Percentiles rank a stretch among this genome's conserved stretches.
These are phyloP conservation scores for Nothobranchius furzeri DNA, from an alignment of 2,113 vertebrate species.

Conservation along the genomic window DNA sequence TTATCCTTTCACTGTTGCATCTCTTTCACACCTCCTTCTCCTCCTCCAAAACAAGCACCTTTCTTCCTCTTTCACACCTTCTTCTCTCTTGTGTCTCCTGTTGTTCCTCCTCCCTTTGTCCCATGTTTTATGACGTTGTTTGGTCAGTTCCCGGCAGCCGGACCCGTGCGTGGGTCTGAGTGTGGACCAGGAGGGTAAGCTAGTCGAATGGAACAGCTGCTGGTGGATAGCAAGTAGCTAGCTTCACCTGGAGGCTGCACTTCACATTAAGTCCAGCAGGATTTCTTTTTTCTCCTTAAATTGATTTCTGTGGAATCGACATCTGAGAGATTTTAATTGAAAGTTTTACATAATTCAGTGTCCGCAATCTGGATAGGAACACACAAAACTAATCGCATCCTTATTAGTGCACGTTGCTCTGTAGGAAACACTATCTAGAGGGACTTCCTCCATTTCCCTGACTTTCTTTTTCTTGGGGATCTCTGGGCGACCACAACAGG, in stretches of 20 bases:
- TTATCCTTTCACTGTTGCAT: slow-evolving; percentile 1
- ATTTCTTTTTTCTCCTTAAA: too few species aligned
- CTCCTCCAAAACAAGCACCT: slow-evolving; percentile 11
- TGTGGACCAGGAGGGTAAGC: slow-evolving; percentile 40
- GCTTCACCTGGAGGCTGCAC: slow-evolving; percentile 19
- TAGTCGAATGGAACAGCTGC: slow-evolving; percentile 53
- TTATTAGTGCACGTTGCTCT: too few species aligned
- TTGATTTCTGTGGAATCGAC: too few species aligned
- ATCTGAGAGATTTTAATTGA: too few species aligned
- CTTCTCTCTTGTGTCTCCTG: slow-evolving; percentile 7
- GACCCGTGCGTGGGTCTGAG: slow-evolving; percentile 2
- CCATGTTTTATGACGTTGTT: slow-evolving; percentile 37
- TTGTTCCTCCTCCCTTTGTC: slow-evolving; percentile 30
- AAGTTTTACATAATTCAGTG: too few species aligned
- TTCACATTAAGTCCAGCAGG: too few species aligned
- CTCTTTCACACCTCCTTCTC: slow-evolving; percentile 8
- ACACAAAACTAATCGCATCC: too few species aligned
- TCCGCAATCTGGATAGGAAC: too few species aligned
- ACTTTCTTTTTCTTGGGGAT: too few species aligned
- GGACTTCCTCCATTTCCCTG: too few species aligned
- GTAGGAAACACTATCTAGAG: too few species aligned
- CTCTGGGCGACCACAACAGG: too few species aligned
- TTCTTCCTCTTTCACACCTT: slow-evolving; percentile 13
- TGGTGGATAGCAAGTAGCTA: slow-evolving; percentile 50
- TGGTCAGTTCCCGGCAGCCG: slow-evolving; percentile 53